These are phyloP conservation scores for Sycophila sp. DNA, from an alignment of 1,140 invertebrate species.

Conservation along the genomic window DNA sequence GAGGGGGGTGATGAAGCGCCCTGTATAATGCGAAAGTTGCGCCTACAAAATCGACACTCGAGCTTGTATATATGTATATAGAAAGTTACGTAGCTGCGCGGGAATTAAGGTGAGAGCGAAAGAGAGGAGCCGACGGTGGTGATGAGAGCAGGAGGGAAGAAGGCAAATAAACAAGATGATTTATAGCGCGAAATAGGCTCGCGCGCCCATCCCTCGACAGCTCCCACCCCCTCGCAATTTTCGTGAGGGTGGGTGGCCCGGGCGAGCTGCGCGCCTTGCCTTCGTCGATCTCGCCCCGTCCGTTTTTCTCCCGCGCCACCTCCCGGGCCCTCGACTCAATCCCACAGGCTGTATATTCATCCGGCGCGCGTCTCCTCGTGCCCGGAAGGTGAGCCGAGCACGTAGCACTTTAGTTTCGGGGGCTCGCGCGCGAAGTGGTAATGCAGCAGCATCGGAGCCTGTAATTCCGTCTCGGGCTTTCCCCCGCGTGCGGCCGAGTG, in stretches of 20 bases:
- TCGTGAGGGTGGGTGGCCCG: not conserved
- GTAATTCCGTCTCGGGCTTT: conserved; percentile 2
- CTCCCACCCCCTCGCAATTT: too few relatives aligned
- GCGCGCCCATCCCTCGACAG: too few relatives aligned
- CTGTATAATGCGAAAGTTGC: too few relatives aligned
- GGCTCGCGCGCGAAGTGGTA: not conserved
- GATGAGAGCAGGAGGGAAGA: too few relatives aligned
- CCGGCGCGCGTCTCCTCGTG: not conserved
- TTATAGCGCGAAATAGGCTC: too few relatives aligned
- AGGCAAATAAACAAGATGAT: too few relatives aligned
- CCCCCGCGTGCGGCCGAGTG: not conserved
- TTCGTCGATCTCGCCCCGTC: not conserved
- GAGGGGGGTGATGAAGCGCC: too few relatives aligned
- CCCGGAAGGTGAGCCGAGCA: not conserved
- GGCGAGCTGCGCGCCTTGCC: not conserved
- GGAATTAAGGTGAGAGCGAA: too few relatives aligned
- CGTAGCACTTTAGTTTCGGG: conserved; percentile 6
- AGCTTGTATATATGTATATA: too few relatives aligned
- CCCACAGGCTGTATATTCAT: not conserved
- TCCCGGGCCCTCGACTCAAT: not conserved
- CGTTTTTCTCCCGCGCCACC: not conserved
- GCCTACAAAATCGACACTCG: too few relatives aligned
- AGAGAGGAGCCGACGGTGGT: too few relatives aligned
- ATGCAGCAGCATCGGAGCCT: conserved; percentile 7
- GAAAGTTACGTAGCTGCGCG: too few relatives aligned